These are phyloP conservation scores for Trematomus loennbergii DNA, from an alignment of 2,113 vertebrate species.

Conservation along the genomic window DNA sequence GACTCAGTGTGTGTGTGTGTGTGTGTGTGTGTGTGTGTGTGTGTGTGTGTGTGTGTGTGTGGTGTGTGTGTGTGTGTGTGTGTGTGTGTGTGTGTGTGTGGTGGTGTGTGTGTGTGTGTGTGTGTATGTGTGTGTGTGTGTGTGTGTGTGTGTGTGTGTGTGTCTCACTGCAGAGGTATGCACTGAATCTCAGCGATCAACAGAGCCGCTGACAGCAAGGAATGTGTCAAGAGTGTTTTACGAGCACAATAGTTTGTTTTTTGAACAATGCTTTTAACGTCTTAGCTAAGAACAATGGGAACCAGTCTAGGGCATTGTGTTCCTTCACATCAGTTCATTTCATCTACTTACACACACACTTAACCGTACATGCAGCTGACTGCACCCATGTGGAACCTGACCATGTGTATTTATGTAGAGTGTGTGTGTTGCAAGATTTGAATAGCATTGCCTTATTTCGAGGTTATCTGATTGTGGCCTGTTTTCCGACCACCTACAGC, in stretches of 20 bases:
- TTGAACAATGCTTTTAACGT: conserved; percentile 59
- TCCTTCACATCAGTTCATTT: conserved; percentile 14
- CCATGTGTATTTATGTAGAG: conserved; percentile 14
- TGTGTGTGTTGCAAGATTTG: conserved; percentile 29
- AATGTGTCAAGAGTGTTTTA: conserved; percentile 65
- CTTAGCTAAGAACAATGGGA: conserved; percentile 51
- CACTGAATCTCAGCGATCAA: conserved; percentile 52
- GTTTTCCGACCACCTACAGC: conserved; percentile 53
- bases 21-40: no score
- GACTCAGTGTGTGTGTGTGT: background rate
- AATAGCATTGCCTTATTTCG: conserved; percentile 37
- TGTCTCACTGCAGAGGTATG: conserved; percentile 63
- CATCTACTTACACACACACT: conserved; percentile 52
- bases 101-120: conserved; percentile 23
- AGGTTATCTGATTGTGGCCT: conserved; percentile 47
- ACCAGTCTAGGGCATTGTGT: conserved; percentile 38
- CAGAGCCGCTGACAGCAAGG: conserved; percentile 64
- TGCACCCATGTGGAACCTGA: conserved; percentile 47
- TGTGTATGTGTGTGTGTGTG: background rate
- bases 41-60: no score
- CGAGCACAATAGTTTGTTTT: conserved; percentile 26
- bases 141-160: conserved; percentile 5
- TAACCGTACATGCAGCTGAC: conserved; percentile 27
- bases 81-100: no score
- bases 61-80: no score